These are phyloP conservation scores for Rhinatrema bivittatum DNA, from an alignment of 2,797 vertebrate species.

Conservation along the genomic window DNA sequence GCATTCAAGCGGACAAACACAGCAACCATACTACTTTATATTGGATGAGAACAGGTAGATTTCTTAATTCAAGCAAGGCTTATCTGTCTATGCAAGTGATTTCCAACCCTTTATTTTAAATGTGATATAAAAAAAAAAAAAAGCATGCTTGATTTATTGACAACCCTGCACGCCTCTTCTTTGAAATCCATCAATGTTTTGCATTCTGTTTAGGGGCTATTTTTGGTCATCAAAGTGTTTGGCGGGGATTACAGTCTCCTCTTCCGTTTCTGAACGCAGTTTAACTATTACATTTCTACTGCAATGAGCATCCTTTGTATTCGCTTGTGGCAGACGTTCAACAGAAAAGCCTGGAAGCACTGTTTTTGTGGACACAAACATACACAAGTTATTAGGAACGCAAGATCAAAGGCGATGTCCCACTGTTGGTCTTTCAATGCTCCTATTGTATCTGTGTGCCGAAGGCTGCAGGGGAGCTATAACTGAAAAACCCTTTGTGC, in stretches of 20 bases:
- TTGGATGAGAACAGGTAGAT: no score
- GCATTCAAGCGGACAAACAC: no score
- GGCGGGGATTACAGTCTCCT: constrained; percentile 26
- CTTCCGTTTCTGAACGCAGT: constrained; percentile 15
- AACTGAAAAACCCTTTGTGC: constrained; percentile 43
- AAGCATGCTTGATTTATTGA: constrained; percentile 17
- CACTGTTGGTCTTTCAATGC: constrained; percentile 62
- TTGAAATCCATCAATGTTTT: no score
- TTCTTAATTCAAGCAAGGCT: no score
- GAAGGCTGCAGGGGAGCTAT: constrained; percentile 58
- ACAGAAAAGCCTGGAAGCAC: constrained; percentile 58
- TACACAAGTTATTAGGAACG: constrained; percentile 74
- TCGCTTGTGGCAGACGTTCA: constrained; percentile 17
- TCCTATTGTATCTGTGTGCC: constrained; percentile 65
- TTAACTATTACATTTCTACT: constrained; percentile 25
- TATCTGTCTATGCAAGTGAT: no score
- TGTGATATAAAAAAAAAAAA: constrained; percentile 16
- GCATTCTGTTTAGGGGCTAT: constrained; percentile 21
- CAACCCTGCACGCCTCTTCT: constrained; percentile 19
- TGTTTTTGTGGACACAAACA: constrained; percentile 78
- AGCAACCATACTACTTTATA: no score
- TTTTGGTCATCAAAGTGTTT: constrained; percentile 33
- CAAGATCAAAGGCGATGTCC: constrained; percentile 63
- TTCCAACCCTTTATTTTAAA: no score
- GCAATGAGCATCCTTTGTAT: constrained; percentile 25